These are phyloP conservation scores for Micrasema longulum DNA, from an alignment of 1,140 invertebrate genomes.

Conservation along the genomic window DNA sequence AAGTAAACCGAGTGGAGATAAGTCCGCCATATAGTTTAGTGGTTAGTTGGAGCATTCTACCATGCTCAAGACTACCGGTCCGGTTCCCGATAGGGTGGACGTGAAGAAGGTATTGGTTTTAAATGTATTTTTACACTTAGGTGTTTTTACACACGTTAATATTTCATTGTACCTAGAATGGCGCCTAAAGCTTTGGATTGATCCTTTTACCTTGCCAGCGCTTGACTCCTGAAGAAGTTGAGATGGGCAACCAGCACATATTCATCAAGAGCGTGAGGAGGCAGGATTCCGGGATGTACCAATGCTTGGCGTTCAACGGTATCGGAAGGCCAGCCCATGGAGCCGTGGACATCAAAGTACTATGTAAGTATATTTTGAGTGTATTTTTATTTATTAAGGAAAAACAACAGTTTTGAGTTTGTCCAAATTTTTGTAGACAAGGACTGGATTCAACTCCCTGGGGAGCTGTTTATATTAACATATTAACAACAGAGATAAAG, in stretches of 20 bases:
- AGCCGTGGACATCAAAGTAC: slow-evolving; percentile 57
- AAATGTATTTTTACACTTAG: background rate
- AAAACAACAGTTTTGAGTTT: no score
- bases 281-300: slow-evolving; percentile 60
- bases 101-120: background rate
- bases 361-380: slow-evolving; percentile 52
- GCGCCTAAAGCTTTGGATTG: no score
- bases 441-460: no score
- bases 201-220: slow-evolving; percentile 38
- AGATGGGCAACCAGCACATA: slow-evolving; percentile 49
- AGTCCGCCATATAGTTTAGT: no score
- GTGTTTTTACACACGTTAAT: background rate
- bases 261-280: slow-evolving; percentile 59
- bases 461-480: no score
- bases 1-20: no score
- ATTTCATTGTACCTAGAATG: background rate
- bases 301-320: slow-evolving; percentile 61
- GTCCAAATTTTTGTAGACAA: no score
- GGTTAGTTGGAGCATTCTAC: background rate
- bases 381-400: no score
- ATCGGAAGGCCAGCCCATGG: slow-evolving; percentile 58
- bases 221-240: slow-evolving; percentile 39
- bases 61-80: background rate
- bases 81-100: background rate
- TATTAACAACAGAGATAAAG: no score